These are phyloP conservation scores for Laothoe populi DNA, from an alignment of 2,888 invertebrate species.

Conservation along the genomic window DNA sequence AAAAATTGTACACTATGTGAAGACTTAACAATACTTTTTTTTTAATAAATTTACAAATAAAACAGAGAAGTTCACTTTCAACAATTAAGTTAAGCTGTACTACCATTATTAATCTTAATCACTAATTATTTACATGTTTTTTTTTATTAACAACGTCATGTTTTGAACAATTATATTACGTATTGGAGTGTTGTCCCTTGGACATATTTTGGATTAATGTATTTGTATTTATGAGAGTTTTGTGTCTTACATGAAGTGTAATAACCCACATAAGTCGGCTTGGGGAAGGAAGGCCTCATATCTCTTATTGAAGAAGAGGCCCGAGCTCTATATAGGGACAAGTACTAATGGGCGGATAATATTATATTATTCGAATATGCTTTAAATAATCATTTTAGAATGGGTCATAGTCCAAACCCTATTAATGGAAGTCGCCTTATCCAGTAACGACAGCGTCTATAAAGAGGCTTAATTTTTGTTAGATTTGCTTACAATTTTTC, in stretches of 20 bases:
- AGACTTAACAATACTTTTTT: constrained; percentile 75
- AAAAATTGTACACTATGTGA: constrained; percentile 84
- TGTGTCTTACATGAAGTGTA: too few relatives aligned
- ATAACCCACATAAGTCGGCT: too few relatives aligned
- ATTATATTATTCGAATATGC: too few relatives aligned
- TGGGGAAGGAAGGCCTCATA: too few relatives aligned
- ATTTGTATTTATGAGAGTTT: too few relatives aligned
- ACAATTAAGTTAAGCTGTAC: constrained; percentile 81
- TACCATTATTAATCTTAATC: constrained; percentile 60
- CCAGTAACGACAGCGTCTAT: too few relatives aligned
- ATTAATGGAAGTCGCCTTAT: too few relatives aligned
- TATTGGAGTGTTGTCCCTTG: constrained; percentile 49
- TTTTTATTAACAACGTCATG: constrained; percentile 70
- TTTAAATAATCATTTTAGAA: too few relatives aligned
- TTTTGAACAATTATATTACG: constrained; percentile 64
- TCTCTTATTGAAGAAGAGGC: too few relatives aligned
- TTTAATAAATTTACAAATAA: constrained; percentile 73
- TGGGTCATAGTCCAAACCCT: too few relatives aligned
- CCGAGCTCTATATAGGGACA: too few relatives aligned
- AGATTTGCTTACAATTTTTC: not conserved
- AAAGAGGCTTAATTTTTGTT: not conserved
- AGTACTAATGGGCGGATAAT: too few relatives aligned
- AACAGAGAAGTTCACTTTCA: constrained; percentile 81
- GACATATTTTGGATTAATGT: constrained; percentile 36
- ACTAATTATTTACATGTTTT: constrained; percentile 74